Evolutionary conservation across 2,888 invertebrate genomes (phyloP).

Genomic region (Arrhopalites spinosus): DNA sequence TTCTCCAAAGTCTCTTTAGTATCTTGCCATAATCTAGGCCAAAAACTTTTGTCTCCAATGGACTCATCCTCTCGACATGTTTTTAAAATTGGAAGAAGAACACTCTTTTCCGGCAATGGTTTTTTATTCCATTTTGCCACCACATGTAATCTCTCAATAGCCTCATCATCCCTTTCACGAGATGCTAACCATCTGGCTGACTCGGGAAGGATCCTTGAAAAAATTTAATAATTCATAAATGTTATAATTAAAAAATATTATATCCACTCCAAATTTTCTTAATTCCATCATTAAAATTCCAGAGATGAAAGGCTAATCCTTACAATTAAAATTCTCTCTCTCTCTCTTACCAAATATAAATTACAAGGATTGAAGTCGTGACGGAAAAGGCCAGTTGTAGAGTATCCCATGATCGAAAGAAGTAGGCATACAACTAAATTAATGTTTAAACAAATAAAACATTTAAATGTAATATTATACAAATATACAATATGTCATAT

Average conservation of each 20-base stretch:
- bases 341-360: slow-evolving; percentile 47
- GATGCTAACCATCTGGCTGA: slow-evolving; percentile 54
- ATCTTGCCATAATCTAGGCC: background rate
- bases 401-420: slow-evolving; percentile 46
- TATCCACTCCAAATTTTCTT: too few relatives aligned
- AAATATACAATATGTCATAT: too few relatives aligned
- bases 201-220: slow-evolving; percentile 52
- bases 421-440: slow-evolving; percentile 44
- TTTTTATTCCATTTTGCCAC: slow-evolving; percentile 49
- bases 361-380: slow-evolving; percentile 39
- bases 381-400: slow-evolving; percentile 51
- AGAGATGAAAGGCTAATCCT: too few relatives aligned
- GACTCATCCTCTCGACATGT: slow-evolving; percentile 36
- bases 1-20: slow-evolving; percentile 10
- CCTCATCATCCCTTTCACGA: slow-evolving; percentile 45
- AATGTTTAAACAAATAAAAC: too few relatives aligned
- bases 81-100: slow-evolving; percentile 44
- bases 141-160: slow-evolving; percentile 42
- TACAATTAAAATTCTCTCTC: too few relatives aligned
- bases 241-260: too few relatives aligned
- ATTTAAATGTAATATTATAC: too few relatives aligned
- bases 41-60: background rate
- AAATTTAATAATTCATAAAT: background rate
- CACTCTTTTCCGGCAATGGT: slow-evolving; percentile 41
- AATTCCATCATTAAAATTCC: too few relatives aligned